phyloP scores from a whole-genome alignment of 35 echinoderm and acorn worm species.

The Holothuria glaberrima region DNA sequence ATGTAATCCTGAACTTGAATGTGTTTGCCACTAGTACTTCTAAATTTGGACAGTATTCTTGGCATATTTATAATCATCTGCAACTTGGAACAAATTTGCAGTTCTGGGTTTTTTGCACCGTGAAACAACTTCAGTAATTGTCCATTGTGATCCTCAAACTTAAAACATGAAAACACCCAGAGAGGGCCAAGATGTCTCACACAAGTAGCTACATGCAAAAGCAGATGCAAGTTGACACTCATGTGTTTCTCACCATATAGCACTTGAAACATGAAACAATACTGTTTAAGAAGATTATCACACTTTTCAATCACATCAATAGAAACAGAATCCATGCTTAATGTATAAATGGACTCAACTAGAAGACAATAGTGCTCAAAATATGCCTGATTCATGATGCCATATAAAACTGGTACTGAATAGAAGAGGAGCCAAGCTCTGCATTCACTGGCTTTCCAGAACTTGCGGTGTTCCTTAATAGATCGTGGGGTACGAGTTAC shows the following conservation, averaged over 20 bases:
- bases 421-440: constrained; percentile 33
- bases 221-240: neutral
- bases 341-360: too few species aligned
- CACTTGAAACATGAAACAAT: constrained; percentile 4
- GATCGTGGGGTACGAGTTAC: constrained; percentile 8
- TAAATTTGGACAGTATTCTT: neutral
- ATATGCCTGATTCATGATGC: constrained; percentile 11
- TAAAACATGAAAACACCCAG: constrained; percentile 23
- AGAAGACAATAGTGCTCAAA: constrained; percentile 30
- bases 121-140: neutral
- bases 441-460: constrained; percentile 60
- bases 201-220: constrained; percentile 3
- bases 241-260: constrained; percentile 24
- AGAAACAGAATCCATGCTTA: too few species aligned
- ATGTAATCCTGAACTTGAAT: neutral
- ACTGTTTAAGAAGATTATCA: neutral
- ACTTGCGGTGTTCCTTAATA: constrained; percentile 8
- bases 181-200: neutral
- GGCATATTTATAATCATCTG: neutral
- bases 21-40: neutral
- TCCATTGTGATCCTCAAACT: constrained; percentile 13
- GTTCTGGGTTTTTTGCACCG: constrained; percentile 5
- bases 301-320: too few species aligned
- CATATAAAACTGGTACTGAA: constrained; percentile 27
- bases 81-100: neutral